Evolutionary conservation across 2,113 vertebrate genomes (phyloP).

Genomic region (Asarcornis scutulata): DNA sequence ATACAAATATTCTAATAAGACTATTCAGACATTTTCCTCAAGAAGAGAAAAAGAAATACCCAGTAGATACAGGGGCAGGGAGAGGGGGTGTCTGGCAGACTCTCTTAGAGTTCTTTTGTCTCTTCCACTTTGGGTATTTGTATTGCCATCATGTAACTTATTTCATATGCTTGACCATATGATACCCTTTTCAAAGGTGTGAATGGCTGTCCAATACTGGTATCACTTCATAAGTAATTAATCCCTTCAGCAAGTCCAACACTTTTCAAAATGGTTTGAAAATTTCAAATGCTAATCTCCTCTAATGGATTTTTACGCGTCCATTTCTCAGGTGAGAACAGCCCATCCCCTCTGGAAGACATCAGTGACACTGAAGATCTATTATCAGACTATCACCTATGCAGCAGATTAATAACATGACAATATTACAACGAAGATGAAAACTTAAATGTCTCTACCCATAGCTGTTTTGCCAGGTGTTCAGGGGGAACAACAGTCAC

Average conservation of each 20-base stretch:
- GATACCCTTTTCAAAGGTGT: background rate
- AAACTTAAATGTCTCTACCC: background rate
- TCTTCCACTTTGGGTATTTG: background rate
- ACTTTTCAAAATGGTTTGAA: background rate
- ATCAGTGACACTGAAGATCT: background rate
- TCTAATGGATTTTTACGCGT: background rate
- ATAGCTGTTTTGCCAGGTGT: background rate
- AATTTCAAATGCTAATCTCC: background rate
- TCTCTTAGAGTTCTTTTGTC: background rate
- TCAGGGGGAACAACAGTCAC: rapidly evolving
- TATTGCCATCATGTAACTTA: background rate
- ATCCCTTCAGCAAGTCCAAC: background rate
- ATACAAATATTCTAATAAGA: background rate
- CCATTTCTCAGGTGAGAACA: background rate
- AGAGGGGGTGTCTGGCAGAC: background rate
- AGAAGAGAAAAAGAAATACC: background rate
- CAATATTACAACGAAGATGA: background rate
- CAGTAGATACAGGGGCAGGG: background rate
- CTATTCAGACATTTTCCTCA: background rate
- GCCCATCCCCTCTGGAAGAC: background rate
- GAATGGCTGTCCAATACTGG: background rate
- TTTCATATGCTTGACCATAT: background rate
- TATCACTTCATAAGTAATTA: background rate
- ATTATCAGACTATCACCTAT: background rate
- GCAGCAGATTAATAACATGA: background rate